Evolutionary conservation across 2,797 vertebrate species (phyloP).

Genomic region (Brachyrhaphis roseni): DNA sequence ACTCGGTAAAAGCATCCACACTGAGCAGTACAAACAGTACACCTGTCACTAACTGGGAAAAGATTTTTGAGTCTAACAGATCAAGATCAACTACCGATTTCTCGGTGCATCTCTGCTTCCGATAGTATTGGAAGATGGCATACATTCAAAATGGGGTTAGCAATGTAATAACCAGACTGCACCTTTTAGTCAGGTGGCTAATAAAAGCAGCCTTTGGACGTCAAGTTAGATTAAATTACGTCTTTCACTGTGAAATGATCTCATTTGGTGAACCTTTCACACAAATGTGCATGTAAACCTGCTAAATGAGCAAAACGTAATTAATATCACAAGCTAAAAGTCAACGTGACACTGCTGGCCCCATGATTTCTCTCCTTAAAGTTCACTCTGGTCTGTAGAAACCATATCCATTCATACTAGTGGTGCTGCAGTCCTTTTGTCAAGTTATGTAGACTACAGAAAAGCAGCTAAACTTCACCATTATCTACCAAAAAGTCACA

Average conservation of each 20-base stretch:
- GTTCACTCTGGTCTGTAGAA: constrained; percentile 45
- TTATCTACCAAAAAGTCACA: constrained; percentile 8
- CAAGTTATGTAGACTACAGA: constrained; percentile 18
- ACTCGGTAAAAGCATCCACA: neutral
- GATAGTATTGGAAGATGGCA: neutral
- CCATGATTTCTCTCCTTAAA: constrained; percentile 40
- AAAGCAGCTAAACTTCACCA: constrained; percentile 12
- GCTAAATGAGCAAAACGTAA: neutral
- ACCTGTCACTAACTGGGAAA: neutral
- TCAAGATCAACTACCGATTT: neutral
- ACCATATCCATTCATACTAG: constrained; percentile 44
- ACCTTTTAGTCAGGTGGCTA: neutral
- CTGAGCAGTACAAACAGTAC: neutral
- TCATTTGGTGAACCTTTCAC: neutral
- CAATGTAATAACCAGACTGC: neutral
- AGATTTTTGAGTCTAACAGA: neutral
- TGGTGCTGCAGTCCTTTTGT: constrained; percentile 30
- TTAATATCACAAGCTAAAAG: neutral
- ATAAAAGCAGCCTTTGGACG: neutral
- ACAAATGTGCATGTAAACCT: neutral
- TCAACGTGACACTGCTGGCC: constrained; percentile 70
- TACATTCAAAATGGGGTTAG: neutral
- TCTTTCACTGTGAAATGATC: neutral
- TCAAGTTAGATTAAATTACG: neutral
- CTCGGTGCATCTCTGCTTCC: neutral